A percentile compares a stretch with the other conserved stretches of the same genome.
These are phyloP conservation scores for Serrognathus titanus DNA, from an alignment of 2,888 invertebrate species.

Conservation along the genomic window DNA sequence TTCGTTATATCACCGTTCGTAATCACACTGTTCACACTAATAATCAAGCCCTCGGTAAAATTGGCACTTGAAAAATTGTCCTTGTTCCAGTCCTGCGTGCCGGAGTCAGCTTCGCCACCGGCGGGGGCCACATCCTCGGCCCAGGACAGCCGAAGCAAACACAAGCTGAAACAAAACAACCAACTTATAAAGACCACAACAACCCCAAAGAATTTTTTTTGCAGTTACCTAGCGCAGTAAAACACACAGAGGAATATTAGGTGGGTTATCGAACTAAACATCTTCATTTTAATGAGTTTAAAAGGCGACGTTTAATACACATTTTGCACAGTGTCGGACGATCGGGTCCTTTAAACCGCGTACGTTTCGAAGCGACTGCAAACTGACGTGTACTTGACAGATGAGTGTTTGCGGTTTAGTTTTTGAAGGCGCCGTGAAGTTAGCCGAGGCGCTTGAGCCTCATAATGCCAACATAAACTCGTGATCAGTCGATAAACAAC, in stretches of 20 bases:
- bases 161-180: slow-evolving; percentile 10
- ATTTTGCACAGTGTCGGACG: not conserved
- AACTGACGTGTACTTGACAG: slow-evolving; percentile 27
- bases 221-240: slow-evolving; percentile 14
- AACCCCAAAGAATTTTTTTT: not conserved
- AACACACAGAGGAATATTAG: slow-evolving; percentile 6
- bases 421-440: no score
- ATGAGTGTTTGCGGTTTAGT: no score
- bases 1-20: slow-evolving; percentile 21
- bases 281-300: not conserved
- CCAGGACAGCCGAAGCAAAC: slow-evolving; percentile 12
- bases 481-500: no score
- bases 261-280: not conserved
- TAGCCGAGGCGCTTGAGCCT: no score
- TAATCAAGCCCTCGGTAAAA: slow-evolving; percentile 4
- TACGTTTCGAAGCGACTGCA: slow-evolving; percentile 2
- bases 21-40: slow-evolving; percentile 16
- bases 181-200: not conserved
- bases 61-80: not conserved
- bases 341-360: not conserved
- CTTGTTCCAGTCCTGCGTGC: no score
- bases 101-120: not conserved
- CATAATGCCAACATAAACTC: no score
- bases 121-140: slow-evolving; percentile 7
- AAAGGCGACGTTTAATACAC: slow-evolving; percentile 6